Base-by-base conservation (phyloP, 2,113 vertebrate genomes). In the Pelobates fuscus region DNA sequence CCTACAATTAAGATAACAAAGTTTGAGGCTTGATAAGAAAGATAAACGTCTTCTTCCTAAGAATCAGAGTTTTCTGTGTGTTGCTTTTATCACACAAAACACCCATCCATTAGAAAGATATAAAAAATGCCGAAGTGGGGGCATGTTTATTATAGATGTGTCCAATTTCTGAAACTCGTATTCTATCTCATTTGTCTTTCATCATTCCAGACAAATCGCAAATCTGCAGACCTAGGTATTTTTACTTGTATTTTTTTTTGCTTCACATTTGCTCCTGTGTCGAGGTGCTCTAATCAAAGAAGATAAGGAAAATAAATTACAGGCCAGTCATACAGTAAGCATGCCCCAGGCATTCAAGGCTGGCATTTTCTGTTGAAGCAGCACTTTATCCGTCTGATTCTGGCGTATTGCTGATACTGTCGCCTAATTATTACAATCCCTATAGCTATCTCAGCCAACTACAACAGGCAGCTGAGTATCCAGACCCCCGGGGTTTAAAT, bases 391-490 rank as follows among this genome's bases (percentile, higher is more conserved):
- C 25, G 10, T 8, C 57, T 7, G 58, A 57, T 62, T 20, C n/a
- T 43, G 58, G 69, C 43, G 11, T 41, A 71, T 71, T 61, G 59
- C 24, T 8, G 43, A 62, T 71, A 63, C 43, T 8, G 59, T 49
- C 59, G 46, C 43, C 58, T 63, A 49, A 71, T 71, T 71, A 71
- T 71, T 71, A 63, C 70, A 49, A 52, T 32, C 58, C 70, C 70
- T 23, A 26, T 29, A 71, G 70, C 70, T 63, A 71, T 63, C 57
- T 49, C 43, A 17, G 58, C 14, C 24, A 10, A 20, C 27, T 25
- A 46, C 25, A 30, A 32, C 43, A 3, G 44, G 58, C 69, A 24
- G 54, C 54, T 8, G 23, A 70, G 68, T 26, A 71, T 46, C 41
- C 17, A 4, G 18, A 10, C 58, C 70, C 44, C 43, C 12, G 27